phyloP scores from a whole-genome alignment of 2,888 invertebrate species.

The Patella ulyssiponensis region DNA sequence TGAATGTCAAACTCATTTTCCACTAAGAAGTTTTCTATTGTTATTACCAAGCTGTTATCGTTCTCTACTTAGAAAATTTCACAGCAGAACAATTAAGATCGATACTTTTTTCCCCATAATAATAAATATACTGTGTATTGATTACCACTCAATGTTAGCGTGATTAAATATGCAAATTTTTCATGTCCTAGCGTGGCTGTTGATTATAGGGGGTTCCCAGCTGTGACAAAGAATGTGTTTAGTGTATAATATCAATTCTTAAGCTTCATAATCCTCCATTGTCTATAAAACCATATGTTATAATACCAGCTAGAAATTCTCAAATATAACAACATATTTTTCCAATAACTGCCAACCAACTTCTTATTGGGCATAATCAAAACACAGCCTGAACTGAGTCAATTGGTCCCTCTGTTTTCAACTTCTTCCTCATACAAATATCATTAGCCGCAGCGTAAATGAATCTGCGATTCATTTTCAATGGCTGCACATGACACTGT shows the following conservation, averaged over 20 bases:
- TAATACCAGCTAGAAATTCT: slow-evolving; percentile 8
- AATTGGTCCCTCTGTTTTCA: slow-evolving; percentile 15
- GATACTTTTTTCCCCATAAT: slow-evolving; percentile 9
- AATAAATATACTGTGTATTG: slow-evolving; percentile 10
- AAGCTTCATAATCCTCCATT: slow-evolving; percentile 7
- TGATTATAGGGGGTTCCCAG: slow-evolving; percentile 6
- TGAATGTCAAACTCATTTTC: slow-evolving; percentile 6
- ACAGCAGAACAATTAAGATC: slow-evolving; percentile 13
- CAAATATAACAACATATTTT: slow-evolving; percentile 22
- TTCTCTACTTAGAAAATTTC: slow-evolving; percentile 3
- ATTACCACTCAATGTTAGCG: slow-evolving; percentile 5
- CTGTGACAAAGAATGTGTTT: slow-evolving; percentile 10
- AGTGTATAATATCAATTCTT: slow-evolving; percentile 13
- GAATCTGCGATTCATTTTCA: slow-evolving; percentile 27
- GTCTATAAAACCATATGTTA: slow-evolving; percentile 6
- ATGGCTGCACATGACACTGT: slow-evolving; percentile 23
- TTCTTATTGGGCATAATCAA: slow-evolving; percentile 23
- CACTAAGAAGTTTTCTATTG: slow-evolving; percentile 1
- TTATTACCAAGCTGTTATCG: slow-evolving; percentile 9
- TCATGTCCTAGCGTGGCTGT: not conserved
- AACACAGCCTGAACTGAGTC: slow-evolving; percentile 20
- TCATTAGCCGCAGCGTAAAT: slow-evolving; percentile 23
- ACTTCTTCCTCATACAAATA: slow-evolving; percentile 15
- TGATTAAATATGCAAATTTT: slow-evolving; percentile 13
- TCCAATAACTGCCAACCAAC: slow-evolving; percentile 27